A percentile compares a stretch with the other conserved stretches of the same genome.
Conservation (phyloP, 1,140 invertebrate genomes). For the Cheumatopsyche charites region DNA sequence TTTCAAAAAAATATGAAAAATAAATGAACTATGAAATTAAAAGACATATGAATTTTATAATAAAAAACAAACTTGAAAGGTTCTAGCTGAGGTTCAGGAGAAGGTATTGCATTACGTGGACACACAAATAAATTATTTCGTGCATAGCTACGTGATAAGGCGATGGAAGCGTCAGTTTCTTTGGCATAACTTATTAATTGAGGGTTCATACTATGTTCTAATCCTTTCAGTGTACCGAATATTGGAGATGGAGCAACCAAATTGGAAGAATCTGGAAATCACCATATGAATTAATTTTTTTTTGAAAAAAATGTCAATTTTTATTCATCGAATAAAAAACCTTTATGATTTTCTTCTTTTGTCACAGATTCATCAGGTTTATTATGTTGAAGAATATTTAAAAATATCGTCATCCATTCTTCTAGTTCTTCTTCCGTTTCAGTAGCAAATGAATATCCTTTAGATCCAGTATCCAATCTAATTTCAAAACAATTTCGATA, state of each 20-base stretch:
- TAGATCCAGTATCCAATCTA: conserved; percentile 80
- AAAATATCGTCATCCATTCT: conserved; percentile 74
- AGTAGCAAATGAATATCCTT: conserved; percentile 84
- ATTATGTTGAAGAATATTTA: conserved; percentile 74
- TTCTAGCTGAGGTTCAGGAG: conserved; percentile 61
- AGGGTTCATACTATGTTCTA: conserved; percentile 90
- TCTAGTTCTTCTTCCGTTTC: conserved; percentile 85
- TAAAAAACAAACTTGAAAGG: conserved; percentile 61
- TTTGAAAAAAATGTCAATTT: background rate
- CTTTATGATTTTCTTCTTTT: conserved; percentile 43
- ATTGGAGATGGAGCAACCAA: conserved; percentile 64
- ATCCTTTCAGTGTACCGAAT: conserved; percentile 80
- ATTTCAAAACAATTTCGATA: conserved; percentile 89
- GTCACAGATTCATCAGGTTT: conserved; percentile 68
- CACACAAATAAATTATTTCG: conserved; percentile 57
- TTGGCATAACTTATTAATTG: conserved; percentile 87
- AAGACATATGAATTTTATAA: background rate
- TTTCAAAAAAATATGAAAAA: conserved; percentile 12
- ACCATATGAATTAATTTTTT: background rate
- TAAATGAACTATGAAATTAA: background rate
- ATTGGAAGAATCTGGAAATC: conserved; percentile 49
- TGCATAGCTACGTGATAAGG: conserved; percentile 75
- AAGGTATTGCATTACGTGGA: conserved; percentile 54
- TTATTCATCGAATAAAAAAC: conserved; percentile 21
- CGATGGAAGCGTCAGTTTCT: conserved; percentile 87